Conservation (phyloP, 1,140 invertebrate species). For the Drosophila pectinifera region DNA sequence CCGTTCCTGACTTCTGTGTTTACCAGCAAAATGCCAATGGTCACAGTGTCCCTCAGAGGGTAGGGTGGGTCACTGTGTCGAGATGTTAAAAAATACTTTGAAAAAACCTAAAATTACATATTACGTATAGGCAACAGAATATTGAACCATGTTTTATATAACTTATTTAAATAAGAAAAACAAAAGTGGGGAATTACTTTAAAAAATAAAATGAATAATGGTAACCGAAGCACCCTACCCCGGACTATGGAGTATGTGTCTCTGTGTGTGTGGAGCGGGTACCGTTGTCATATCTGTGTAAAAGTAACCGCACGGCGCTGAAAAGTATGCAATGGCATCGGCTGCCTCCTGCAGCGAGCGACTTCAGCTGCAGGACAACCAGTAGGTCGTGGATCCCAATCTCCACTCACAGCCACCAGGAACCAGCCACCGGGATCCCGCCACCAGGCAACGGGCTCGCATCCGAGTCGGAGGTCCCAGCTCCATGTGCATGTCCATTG, state of each 20-base stretch:
- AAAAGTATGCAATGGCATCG: conserved; percentile 56
- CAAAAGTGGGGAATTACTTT: too few relatives aligned
- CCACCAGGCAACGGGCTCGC: not conserved
- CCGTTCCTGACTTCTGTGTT: conserved; percentile 40
- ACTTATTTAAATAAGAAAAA: too few relatives aligned
- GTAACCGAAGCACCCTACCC: conserved; percentile 2
- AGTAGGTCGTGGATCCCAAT: conserved; percentile 15
- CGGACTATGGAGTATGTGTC: not conserved
- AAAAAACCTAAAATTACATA: too few relatives aligned
- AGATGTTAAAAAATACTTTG: not conserved
- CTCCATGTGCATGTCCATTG: conserved; percentile 49
- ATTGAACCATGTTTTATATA: too few relatives aligned
- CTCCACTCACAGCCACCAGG: not conserved
- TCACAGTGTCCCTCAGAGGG: conserved; percentile 48
- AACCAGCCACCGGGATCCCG: not conserved
- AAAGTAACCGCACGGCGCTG: conserved; percentile 68
- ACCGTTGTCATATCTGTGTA: conserved; percentile 65
- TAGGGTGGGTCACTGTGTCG: not conserved
- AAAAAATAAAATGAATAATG: too few relatives aligned
- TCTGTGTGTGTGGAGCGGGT: conserved; percentile 3
- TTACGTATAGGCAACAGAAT: too few relatives aligned
- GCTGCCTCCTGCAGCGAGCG: conserved; percentile 30
- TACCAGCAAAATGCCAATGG: conserved; percentile 80
- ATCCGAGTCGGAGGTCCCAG: not conserved
- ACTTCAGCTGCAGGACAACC: conserved; percentile 15